Conservation (phyloP, 2,113 vertebrate species). For the Aix galericulata region DNA sequence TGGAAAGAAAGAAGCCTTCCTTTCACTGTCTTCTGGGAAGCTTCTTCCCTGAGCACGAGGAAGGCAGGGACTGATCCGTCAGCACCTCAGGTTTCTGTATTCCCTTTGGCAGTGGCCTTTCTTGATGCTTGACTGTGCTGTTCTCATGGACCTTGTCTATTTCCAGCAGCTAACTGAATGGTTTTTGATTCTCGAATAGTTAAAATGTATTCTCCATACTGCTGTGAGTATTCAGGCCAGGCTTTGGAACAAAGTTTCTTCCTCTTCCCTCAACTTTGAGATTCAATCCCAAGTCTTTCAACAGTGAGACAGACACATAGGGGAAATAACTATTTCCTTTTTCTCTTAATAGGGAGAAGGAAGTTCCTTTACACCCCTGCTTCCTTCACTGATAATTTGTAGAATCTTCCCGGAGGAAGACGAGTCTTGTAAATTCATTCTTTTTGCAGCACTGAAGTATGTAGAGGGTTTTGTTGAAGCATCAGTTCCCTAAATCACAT, state of each 20-base stretch:
- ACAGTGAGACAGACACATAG: neutral
- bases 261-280: neutral
- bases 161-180: neutral
- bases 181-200: neutral
- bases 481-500: neutral
- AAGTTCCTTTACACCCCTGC: neutral
- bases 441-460: neutral
- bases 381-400: neutral
- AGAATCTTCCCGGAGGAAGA: neutral
- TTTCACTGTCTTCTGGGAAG: neutral
- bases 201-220: neutral
- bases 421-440: neutral
- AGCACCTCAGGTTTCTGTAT: neutral
- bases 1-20: neutral
- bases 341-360: neutral
- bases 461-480: neutral
- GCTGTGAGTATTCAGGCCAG: fast-evolving
- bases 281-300: neutral
- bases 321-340: neutral
- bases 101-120: neutral
- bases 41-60: neutral
- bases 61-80: neutral
- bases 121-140: neutral
- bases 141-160: neutral
- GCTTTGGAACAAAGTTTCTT: neutral